These are phyloP conservation scores for Natrix natrix DNA, from an alignment of 2,797 vertebrate genomes.

Conservation along the genomic window DNA sequence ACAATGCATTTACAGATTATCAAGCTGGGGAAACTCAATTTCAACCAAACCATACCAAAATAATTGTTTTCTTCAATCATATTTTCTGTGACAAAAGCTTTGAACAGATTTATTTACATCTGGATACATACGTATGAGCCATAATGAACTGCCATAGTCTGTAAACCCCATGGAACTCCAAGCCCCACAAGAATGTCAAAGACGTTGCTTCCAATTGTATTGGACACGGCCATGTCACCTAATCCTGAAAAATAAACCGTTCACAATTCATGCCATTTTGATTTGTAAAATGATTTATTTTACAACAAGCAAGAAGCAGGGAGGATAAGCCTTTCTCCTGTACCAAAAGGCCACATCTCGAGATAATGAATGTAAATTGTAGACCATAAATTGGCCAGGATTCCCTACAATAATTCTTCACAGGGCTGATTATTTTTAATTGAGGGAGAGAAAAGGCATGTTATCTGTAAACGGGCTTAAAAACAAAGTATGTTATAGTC, in stretches of 20 bases:
- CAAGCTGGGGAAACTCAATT: background rate
- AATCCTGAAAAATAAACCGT: constrained; percentile 74
- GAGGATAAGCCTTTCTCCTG: background rate
- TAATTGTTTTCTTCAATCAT: background rate
- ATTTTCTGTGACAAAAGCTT: background rate
- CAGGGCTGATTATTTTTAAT: background rate
- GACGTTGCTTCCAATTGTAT: constrained; percentile 95
- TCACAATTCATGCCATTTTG: background rate
- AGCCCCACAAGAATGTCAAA: constrained; percentile 97
- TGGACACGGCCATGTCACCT: constrained; percentile 97
- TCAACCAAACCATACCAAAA: background rate
- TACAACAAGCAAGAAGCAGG: background rate
- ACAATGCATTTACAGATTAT: background rate
- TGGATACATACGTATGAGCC: constrained; percentile 83
- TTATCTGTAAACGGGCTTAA: background rate
- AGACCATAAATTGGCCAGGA: background rate
- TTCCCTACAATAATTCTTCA: background rate
- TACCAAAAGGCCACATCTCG: background rate
- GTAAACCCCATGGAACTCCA: constrained; percentile 90
- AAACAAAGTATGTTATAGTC: background rate
- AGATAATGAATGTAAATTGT: background rate
- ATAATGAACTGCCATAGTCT: constrained; percentile 87
- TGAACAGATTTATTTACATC: background rate
- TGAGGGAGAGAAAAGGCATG: background rate
- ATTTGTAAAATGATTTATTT: background rate